Base-by-base conservation (phyloP, 2,797 vertebrate species). In the Takifugu ocellatus region DNA sequence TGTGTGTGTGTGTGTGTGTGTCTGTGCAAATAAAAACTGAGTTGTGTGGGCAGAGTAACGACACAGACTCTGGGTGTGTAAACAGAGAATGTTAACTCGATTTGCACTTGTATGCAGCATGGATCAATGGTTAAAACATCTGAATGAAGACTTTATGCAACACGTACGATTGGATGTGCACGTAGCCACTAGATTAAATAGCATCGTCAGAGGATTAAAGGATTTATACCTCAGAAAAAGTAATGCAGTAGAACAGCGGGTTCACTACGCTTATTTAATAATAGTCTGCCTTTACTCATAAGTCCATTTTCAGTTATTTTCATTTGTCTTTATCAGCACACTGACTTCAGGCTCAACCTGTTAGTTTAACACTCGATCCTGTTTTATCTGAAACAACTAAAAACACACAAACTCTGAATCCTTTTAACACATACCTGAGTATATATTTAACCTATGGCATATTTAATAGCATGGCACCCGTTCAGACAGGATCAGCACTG, bases 71-170 rank as follows among this genome's bases (percentile, higher is more conserved):
- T 67, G 75, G 56, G 79, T 84, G 83, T 88, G 86, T 77, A 80
- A 78, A 87, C 84, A 77, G 49, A 69, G 68, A 87, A 82, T 77
- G 84, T 83, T 89, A 87, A 90, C 84, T 90, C 67, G 69, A 91
- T 91, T 91, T 89, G 88, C 88, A 90, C 88, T 90, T 90, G 85
- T 89, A 90, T 90, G 75, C 83, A 74, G 74, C 78, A 66, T 77
- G 48, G 81, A 72, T 77, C 82, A 72, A 73, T 85, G 84, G 85
- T 87, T 88, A 90, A 89, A 82, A 83, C 81, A 69, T 88, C 81
- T 83, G 79, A 88, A 88, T 86, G 83, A 85, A 85, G 75, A 83
- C 80, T 82, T 84, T 84, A 65, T 81, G 73, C 73, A 64, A 74
- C 62, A 72, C 72, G 77, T 69, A 79, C 79, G 84, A 84, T 82